Percentiles rank a stretch among this genome's conserved stretches.
These are phyloP conservation scores for Crotophaga sulcirostris DNA, from an alignment of 2,113 vertebrate genomes.

Conservation along the genomic window DNA sequence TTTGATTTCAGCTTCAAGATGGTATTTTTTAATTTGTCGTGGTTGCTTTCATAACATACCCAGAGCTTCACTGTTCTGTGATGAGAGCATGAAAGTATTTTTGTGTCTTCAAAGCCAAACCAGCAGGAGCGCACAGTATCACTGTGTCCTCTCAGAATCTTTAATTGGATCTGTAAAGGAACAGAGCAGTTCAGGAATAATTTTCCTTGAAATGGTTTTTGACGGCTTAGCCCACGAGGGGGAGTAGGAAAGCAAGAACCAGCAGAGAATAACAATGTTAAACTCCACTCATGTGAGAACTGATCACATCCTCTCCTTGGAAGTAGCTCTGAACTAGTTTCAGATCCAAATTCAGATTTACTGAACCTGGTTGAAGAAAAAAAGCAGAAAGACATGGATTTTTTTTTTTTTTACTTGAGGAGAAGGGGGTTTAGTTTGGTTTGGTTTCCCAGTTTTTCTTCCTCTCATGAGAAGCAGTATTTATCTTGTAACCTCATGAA, in stretches of 20 bases:
- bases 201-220: background rate
- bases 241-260: background rate
- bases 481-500: background rate
- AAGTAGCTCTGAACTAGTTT: too few species aligned
- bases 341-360: too few species aligned
- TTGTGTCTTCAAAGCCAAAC: conserved; percentile 72
- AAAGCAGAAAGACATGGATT: background rate
- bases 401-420: background rate
- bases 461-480: background rate
- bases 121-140: conserved; percentile 66
- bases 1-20: background rate
- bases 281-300: background rate
- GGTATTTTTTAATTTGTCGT: background rate
- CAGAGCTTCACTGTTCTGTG: conserved; percentile 68
- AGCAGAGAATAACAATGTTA: background rate
- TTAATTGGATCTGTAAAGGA: conserved; percentile 63
- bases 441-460: background rate
- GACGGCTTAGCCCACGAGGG: background rate
- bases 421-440: background rate
- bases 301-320: background rate
- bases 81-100: conserved; percentile 60
- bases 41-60: conserved; percentile 24
- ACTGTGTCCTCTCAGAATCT: conserved; percentile 55
- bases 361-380: background rate
- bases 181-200: background rate